These are phyloP conservation scores for Exephanes ischioxanthus DNA, from an alignment of 2,888 invertebrate genomes.

Conservation along the genomic window DNA sequence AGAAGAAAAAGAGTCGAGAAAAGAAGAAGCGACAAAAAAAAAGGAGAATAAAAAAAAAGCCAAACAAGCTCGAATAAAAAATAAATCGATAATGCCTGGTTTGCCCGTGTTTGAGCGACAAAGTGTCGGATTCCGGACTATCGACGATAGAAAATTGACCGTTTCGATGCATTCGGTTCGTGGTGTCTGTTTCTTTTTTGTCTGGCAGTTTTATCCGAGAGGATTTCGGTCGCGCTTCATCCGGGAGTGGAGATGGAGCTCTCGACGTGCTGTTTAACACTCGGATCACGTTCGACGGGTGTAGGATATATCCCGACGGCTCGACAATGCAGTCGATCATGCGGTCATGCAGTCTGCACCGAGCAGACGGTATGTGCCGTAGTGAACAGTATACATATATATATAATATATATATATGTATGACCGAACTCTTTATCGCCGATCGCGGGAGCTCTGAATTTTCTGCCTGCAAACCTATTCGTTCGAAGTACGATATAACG, in stretches of 20 bases:
- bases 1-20: conserved; percentile 11
- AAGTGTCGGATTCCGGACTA: conserved; percentile 23
- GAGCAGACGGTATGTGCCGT: conserved; percentile 43
- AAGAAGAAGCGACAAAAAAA: conserved; percentile 2
- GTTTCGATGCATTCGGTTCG: conserved; percentile 24
- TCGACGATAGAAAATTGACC: conserved; percentile 51
- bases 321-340: conserved; percentile 66
- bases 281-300: conserved; percentile 60
- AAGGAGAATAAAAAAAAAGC: neutral
- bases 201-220: conserved; percentile 20
- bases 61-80: neutral
- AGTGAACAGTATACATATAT: conserved; percentile 2
- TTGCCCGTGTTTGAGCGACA: conserved; percentile 43
- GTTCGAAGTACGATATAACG: neutral
- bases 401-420: neutral
- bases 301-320: conserved; percentile 60
- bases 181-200: neutral
- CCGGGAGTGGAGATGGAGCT: conserved; percentile 26
- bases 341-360: conserved; percentile 62
- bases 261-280: conserved; percentile 47
- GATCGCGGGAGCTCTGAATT: neutral
- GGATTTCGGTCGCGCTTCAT: conserved; percentile 33
- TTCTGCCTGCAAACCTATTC: conserved; percentile 10
- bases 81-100: conserved; percentile 30
- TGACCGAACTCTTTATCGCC: conserved; percentile 8